Base-by-base conservation (phyloP, 64 coral and sea anemone species). In the Stylophora pistillata region DNA sequence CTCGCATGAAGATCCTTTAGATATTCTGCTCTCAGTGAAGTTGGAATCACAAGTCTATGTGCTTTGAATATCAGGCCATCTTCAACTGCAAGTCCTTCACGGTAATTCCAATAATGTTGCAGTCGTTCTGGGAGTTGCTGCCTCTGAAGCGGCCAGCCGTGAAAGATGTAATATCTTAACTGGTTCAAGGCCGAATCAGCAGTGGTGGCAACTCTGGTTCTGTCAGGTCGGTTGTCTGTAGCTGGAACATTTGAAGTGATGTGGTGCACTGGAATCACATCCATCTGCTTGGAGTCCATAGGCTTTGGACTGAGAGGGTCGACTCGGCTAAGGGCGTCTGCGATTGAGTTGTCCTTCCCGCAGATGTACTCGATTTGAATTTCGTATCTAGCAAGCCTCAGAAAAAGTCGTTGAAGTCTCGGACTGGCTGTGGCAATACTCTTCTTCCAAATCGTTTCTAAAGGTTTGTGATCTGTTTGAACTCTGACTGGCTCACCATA, bases 101-200 rank as follows among this genome's bases (percentile, higher is more conserved):
- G 20, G 29, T 75, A 94, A 71, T 94, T 89, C 92, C 87, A 94
- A 59, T 89, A 89, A 72, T 86, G 87, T 30, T 82, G 84, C 21
- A 91, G 53, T 65, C 55, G 21, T 55, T 73, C 63, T 41, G 88
- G 76, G n/a, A 87, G 85, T 60, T 86, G 80, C 7, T 73, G 37
- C 81, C 85, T 88, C 47, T 25, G 20, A 27, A 55, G 73, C 87
- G 82, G 90, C 84, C 82, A 92, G 26, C 77, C 85, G 72, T 86
- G 61, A 65, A 72, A 92, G 59, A 92, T 86, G 30, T 56, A 29
- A 56, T 78, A 16, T 79, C 23, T 58, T 16, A 87, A 72, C 28
- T 41, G 29, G 57, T n/a, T 86, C 9, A 76, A 28, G 15, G 26
- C 53, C 28, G 81, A 72, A 29, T 86, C 74, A 56, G 62, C 85